A percentile compares a stretch with the other conserved stretches of the same genome.
Evolutionary conservation across 2,797 vertebrate genomes (phyloP).

Genomic region (Atherinosoma microstoma): DNA sequence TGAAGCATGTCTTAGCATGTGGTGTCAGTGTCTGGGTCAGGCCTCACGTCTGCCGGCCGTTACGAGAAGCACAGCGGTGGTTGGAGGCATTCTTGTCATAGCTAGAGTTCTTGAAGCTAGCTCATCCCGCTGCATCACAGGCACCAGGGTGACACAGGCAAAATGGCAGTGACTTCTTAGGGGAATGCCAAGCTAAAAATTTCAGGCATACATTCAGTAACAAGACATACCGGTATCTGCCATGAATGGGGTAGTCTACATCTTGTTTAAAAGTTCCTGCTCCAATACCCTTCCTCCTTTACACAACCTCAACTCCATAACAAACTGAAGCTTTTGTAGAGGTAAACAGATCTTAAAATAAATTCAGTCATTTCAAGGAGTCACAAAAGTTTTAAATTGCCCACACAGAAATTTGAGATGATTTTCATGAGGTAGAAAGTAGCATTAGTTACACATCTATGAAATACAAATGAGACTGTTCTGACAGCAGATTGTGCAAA

Average conservation of each 20-base stretch:
- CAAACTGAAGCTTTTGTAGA: neutral
- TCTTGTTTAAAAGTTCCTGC: neutral
- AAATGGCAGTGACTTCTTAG: constrained; percentile 31
- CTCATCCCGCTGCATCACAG: constrained; percentile 51
- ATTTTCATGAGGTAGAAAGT: neutral
- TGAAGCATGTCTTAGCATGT: constrained; percentile 67
- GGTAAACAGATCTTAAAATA: no score
- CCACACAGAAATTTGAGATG: neutral
- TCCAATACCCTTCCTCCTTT: neutral
- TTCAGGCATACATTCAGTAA: neutral
- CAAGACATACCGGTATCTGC: neutral
- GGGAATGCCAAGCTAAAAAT: constrained; percentile 27
- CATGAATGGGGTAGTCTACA: neutral
- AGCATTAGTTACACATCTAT: neutral
- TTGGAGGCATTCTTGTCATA: constrained; percentile 57
- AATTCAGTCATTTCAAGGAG: no score
- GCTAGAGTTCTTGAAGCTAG: constrained; percentile 44
- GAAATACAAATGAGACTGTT: neutral
- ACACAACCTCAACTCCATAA: neutral
- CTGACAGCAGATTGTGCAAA: neutral
- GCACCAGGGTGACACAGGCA: constrained; percentile 42
- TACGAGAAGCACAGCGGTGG: constrained; percentile 55
- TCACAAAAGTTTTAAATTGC: neutral
- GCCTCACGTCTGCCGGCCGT: constrained; percentile 63
- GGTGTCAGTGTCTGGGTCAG: constrained; percentile 63